Evolutionary conservation across 2,888 invertebrate species (phyloP).

Genomic region (Ariolimax columbianus): DNA sequence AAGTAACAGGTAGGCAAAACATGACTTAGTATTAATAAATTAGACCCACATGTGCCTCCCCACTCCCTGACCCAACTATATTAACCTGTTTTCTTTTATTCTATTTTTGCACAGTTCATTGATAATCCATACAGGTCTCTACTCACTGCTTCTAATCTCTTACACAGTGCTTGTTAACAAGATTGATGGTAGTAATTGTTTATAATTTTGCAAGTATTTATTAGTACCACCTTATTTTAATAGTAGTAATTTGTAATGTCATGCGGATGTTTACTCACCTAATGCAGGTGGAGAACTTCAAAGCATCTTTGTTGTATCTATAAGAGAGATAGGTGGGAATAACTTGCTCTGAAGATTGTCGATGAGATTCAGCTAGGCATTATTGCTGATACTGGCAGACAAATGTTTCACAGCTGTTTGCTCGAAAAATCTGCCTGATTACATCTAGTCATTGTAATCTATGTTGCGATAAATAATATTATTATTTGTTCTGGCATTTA

Average conservation of each 20-base stretch:
- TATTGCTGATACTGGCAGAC: not conserved
- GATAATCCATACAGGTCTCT: too few relatives aligned
- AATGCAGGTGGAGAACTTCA: not conserved
- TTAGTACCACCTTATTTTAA: too few relatives aligned
- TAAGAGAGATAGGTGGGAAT: not conserved
- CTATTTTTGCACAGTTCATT: too few relatives aligned
- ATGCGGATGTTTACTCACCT: not conserved
- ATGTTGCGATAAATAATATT: too few relatives aligned
- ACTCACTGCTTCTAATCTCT: too few relatives aligned
- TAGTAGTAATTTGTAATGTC: not conserved
- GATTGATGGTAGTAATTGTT: too few relatives aligned
- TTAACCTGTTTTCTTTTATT: too few relatives aligned
- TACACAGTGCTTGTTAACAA: too few relatives aligned
- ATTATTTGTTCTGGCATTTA: not conserved
- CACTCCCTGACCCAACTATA: not conserved
- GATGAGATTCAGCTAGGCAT: too few relatives aligned
- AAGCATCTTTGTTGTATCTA: not conserved
- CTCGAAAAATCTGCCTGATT: not conserved
- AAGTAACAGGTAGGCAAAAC: constrained; percentile 32
- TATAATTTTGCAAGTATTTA: too few relatives aligned
- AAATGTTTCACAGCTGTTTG: not conserved
- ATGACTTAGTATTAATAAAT: not conserved
- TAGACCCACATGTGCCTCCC: not conserved
- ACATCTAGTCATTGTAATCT: too few relatives aligned
- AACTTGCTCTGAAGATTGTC: not conserved